phyloP scores from a whole-genome alignment of 2,888 invertebrate species.

The Malthinus seriepunctatus region DNA sequence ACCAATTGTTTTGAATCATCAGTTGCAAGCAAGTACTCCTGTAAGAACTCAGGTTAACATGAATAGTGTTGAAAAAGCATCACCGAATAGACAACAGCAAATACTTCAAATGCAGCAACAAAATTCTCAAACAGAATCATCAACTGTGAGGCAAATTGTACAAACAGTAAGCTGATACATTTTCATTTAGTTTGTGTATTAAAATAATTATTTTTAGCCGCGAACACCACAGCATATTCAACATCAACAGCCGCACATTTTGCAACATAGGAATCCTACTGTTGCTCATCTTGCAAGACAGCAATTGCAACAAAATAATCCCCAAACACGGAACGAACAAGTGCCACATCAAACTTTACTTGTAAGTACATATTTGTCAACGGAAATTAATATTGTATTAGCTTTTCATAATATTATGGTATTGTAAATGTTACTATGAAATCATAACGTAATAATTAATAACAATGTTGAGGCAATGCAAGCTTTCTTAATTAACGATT shows the following conservation, averaged over 20 bases:
- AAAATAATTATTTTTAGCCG: conserved; percentile 2
- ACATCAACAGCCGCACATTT: conserved; percentile 6
- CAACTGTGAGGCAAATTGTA: conserved; percentile 21
- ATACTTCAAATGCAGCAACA: conserved; percentile 9
- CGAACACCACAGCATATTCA: conserved; percentile 1
- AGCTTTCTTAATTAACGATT: too few relatives aligned
- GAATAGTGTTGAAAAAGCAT: not conserved
- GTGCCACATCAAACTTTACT: conserved; percentile 1
- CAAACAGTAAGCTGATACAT: conserved; percentile 20
- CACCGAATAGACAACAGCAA: conserved; percentile 8
- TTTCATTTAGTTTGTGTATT: not conserved
- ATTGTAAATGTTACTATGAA: too few relatives aligned
- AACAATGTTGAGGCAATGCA: too few relatives aligned
- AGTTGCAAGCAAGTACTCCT: conserved; percentile 23
- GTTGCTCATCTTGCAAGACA: conserved; percentile 4
- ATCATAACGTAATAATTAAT: too few relatives aligned
- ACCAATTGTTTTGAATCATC: conserved; percentile 46
- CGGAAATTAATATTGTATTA: too few relatives aligned
- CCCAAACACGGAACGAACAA: not conserved
- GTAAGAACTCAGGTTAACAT: conserved; percentile 2
- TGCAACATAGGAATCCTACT: conserved; percentile 7
- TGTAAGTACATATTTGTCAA: too few relatives aligned
- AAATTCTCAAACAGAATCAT: conserved; percentile 7
- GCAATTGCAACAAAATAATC: conserved; percentile 1
- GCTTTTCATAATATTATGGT: too few relatives aligned